These are phyloP conservation scores for Chitala chitala DNA, from an alignment of 2,113 vertebrate species.

Conservation along the genomic window DNA sequence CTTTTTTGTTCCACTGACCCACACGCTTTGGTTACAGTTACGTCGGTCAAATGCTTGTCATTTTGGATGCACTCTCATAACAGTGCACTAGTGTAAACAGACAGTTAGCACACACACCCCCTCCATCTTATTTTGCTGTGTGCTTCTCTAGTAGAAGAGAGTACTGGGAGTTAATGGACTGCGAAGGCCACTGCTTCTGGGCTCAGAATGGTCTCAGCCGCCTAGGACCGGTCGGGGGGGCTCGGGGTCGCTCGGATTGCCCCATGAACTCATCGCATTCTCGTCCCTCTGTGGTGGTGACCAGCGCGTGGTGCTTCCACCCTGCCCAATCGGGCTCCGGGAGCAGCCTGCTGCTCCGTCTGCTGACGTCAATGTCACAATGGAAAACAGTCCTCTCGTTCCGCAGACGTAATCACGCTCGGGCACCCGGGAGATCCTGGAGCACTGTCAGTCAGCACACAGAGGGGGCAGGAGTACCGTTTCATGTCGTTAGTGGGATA, in stretches of 20 bases:
- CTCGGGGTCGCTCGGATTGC: not conserved
- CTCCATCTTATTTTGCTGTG: not conserved
- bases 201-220: not conserved
- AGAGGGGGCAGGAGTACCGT: not conserved
- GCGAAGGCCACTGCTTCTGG: not conserved
- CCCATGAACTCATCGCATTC: conserved; percentile 15
- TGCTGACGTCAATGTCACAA: conserved; percentile 2
- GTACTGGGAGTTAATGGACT: not conserved
- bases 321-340: not conserved
- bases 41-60: not conserved
- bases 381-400: not conserved
- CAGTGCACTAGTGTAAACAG: not conserved
- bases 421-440: not conserved
- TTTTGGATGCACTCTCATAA: not conserved
- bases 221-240: conserved; percentile 7
- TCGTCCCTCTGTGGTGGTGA: not conserved
- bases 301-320: not conserved
- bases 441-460: too few relatives aligned
- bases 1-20: not conserved
- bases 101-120: not conserved
- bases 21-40: not conserved
- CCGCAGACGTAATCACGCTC: not conserved
- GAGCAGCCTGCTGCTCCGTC: not conserved
- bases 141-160: not conserved
- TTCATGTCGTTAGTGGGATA: not conserved